A percentile compares a stretch with the other conserved stretches of the same genome.
Conservation (phyloP, 30 jellyfish, hydroid and myxozoan species). For the Chrysaora quinquecirrha region DNA sequence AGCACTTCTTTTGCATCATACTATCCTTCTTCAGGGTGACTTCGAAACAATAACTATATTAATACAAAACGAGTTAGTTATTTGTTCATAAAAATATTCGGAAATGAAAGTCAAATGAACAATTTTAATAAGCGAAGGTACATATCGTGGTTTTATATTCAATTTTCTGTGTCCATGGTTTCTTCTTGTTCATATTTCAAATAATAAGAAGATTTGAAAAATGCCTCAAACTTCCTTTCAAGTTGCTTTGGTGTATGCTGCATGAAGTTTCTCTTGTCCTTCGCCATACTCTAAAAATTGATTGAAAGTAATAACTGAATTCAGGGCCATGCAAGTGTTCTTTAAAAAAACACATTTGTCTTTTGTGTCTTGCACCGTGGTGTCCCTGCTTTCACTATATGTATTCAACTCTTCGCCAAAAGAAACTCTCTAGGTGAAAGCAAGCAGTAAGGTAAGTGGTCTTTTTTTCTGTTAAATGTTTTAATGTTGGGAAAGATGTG, state of each 20-base stretch:
- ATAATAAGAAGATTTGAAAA: slow-evolving; percentile 59
- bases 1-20: too few relatives aligned
- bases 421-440: background rate
- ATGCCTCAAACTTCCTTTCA: slow-evolving; percentile 77
- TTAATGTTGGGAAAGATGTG: too few relatives aligned
- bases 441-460: background rate
- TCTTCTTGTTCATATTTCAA: slow-evolving; percentile 5
- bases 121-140: too few relatives aligned
- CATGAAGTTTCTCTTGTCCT: slow-evolving; percentile 77
- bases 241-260: slow-evolving; percentile 95
- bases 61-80: too few relatives aligned
- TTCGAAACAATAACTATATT: too few relatives aligned
- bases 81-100: too few relatives aligned
- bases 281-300: slow-evolving; percentile 88
- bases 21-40: too few relatives aligned
- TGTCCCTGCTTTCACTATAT: background rate
- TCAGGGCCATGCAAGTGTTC: background rate
- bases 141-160: too few relatives aligned
- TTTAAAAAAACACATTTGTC: background rate
- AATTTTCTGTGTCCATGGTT: background rate
- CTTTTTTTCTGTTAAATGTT: background rate
- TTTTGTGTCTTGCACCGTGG: background rate
- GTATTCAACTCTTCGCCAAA: background rate
- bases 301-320: background rate
- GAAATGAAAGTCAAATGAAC: too few relatives aligned